Evolutionary conservation across 2,888 invertebrate genomes (phyloP).

Genomic region (Odontomyia ornata): DNA sequence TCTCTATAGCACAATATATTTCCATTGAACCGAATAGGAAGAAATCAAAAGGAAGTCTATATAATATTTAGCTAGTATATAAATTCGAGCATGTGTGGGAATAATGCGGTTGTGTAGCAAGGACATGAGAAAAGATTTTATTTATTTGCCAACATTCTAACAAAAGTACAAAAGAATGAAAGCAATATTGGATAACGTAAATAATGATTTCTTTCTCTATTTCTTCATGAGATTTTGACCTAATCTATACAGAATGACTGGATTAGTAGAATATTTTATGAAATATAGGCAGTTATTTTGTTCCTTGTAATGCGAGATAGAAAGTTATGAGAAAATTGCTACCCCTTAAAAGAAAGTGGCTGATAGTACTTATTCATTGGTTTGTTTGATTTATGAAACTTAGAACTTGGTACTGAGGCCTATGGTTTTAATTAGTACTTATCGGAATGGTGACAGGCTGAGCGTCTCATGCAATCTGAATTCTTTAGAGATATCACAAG

Average conservation of each 20-base stretch:
- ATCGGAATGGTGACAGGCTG: too few relatives aligned
- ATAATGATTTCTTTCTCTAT: constrained; percentile 24
- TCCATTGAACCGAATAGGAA: constrained; percentile 24
- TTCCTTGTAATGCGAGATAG: too few relatives aligned
- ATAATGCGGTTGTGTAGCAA: neutral
- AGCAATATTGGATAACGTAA: constrained; percentile 40
- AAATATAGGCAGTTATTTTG: neutral
- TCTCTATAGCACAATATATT: too few relatives aligned
- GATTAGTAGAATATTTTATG: constrained; percentile 42
- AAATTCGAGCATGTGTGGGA: neutral
- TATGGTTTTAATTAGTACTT: too few relatives aligned
- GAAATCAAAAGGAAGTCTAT: constrained; percentile 30
- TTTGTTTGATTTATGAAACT: too few relatives aligned
- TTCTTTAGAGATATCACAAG: too few relatives aligned
- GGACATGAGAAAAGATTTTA: constrained; percentile 15
- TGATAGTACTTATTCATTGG: too few relatives aligned
- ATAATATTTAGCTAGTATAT: too few relatives aligned
- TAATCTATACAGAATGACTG: constrained; percentile 45
- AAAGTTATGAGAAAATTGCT: too few relatives aligned
- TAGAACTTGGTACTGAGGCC: too few relatives aligned
- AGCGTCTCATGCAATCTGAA: too few relatives aligned
- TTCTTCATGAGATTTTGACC: constrained; percentile 1
- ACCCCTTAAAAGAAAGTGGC: too few relatives aligned
- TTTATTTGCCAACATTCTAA: constrained; percentile 6
- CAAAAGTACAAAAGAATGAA: constrained; percentile 27